Evolutionary conservation across 2,113 vertebrate species (phyloP), one percentile per base, ranked within the genome.

Genomic region (Centropus unirufus): DNA sequence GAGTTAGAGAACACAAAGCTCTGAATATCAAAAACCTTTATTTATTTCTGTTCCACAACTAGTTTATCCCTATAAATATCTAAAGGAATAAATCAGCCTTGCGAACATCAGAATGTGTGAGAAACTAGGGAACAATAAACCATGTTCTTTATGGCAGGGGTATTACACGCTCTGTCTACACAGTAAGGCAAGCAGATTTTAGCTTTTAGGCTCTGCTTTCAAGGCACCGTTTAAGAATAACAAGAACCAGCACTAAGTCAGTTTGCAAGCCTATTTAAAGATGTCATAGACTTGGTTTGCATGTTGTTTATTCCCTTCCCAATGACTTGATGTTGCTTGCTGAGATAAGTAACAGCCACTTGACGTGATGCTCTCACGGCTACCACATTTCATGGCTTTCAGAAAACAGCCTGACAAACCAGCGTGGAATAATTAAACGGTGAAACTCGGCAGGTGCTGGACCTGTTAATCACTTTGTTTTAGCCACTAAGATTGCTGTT

Each of bases 41-140:
- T 93, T 95, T 93, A 12, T 78, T 92, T 90, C 75, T 96, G 61
- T 94, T 96, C 82, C 67, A 62, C 73, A 73, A 80, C 69, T 88
- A 84, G 32, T 96, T 98, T 94, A 94, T 93, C 57, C 46, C 36
- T 83, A 88, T 96, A 75, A 84, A 77, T 87, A 97, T 72, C 92
- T 97, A 94, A 95, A 97, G 87, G 91, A 96, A 95, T 93, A 84
- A 96, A 61, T 87, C 3, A 75, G 66, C 88, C 81, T 95, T 92
- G 93, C 73, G 95, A 95, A 92, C 87, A 92, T 15, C 57, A 73
- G 34, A 81, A 58, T 80, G 36, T 73, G 55, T 89, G 52, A 92
- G 67, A 89, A 87, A 66, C 39, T 8, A 58, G 51, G 46, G 73
- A 90, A 92, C 27, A 90, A 79, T 32, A 63, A 86, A 11, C 23